phyloP scores from a whole-genome alignment of 2,888 invertebrate species.

The Antheraea assamensis region DNA sequence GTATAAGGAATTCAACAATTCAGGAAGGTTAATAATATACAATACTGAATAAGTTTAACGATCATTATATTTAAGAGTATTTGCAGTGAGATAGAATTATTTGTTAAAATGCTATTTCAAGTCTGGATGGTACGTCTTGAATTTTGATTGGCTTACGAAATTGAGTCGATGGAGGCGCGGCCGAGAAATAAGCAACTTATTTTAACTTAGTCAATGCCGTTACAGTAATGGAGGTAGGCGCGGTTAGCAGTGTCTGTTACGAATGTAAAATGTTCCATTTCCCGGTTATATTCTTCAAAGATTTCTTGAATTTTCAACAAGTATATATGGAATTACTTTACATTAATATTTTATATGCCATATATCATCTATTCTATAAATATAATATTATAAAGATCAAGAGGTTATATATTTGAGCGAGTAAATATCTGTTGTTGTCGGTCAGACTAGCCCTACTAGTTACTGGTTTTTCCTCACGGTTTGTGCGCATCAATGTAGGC shows the following conservation, averaged over 20 bases:
- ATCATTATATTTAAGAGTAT: conserved; percentile 25
- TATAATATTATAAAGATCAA: too few relatives aligned
- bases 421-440: too few relatives aligned
- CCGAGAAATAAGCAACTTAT: conserved; percentile 32
- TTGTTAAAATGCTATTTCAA: conserved; percentile 49
- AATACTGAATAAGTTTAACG: neutral
- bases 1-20: neutral
- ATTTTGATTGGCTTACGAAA: conserved; percentile 45
- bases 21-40: too few relatives aligned
- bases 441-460: too few relatives aligned
- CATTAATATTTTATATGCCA: neutral
- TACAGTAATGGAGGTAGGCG: conserved; percentile 19
- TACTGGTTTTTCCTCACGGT: too few relatives aligned
- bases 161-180: conserved; percentile 20
- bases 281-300: neutral
- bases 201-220: conserved; percentile 28
- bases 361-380: too few relatives aligned
- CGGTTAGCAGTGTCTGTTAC: neutral
- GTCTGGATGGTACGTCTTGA: conserved; percentile 45
- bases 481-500: too few relatives aligned
- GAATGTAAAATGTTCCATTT: conserved; percentile 17
- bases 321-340: neutral
- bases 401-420: too few relatives aligned
- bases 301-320: neutral
- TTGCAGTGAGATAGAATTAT: conserved; percentile 52